These are phyloP conservation scores for Hemitrygon akajei DNA, from an alignment of 2,797 vertebrate species.

Conservation along the genomic window DNA sequence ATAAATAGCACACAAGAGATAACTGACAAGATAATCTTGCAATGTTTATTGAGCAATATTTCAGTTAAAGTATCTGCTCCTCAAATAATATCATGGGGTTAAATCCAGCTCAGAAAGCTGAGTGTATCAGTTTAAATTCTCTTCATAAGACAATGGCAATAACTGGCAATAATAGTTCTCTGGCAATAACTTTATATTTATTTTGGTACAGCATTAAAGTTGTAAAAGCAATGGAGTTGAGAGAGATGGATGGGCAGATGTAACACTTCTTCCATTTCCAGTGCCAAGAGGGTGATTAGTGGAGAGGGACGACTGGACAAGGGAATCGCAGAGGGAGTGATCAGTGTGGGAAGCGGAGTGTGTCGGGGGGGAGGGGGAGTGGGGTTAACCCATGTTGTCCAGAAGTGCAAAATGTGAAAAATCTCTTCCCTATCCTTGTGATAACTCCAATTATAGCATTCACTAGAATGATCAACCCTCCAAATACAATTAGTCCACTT, in stretches of 20 bases:
- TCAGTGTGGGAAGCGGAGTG: no score
- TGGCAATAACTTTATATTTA: not conserved
- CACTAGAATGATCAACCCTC: not conserved
- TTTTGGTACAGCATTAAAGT: not conserved
- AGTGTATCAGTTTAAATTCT: not conserved
- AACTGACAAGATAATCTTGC: not conserved
- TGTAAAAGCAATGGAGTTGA: no score
- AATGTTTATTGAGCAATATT: not conserved
- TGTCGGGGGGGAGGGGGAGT: no score
- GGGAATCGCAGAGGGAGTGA: no score
- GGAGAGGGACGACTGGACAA: no score
- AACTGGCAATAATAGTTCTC: no score
- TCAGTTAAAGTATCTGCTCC: not conserved
- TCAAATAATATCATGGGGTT: not conserved
- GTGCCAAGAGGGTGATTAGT: no score
- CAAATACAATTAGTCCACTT: not conserved
- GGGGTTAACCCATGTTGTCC: not conserved
- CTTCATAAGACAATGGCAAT: not conserved
- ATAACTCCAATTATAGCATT: not conserved
- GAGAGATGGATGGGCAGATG: no score
- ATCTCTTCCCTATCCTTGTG: not conserved
- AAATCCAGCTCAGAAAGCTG: not conserved
- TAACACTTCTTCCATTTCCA: no score
- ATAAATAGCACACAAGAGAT: not conserved
- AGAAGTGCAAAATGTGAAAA: not conserved